A percentile compares a stretch with the other conserved stretches of the same genome.
Evolutionary conservation across 1,140 invertebrate genomes (phyloP).

Genomic region (Heliothis subflexa): DNA sequence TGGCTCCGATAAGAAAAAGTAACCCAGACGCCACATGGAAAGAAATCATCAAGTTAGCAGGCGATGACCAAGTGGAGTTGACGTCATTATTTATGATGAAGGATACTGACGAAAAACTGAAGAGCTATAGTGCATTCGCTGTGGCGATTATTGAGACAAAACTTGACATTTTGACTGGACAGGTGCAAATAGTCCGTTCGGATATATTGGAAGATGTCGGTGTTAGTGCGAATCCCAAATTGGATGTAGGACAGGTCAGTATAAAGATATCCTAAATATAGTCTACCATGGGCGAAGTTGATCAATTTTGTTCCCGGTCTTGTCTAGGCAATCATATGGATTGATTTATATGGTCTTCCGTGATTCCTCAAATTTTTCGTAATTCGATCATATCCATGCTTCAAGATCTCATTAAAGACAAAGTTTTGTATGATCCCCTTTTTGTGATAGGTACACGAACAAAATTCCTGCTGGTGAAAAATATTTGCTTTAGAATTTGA

Average conservation of each 20-base stretch:
- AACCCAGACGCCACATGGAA: slow-evolving; percentile 89
- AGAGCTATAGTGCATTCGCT: slow-evolving; percentile 88
- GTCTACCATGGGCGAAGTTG: no score
- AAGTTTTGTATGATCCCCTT: no score
- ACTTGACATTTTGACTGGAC: slow-evolving; percentile 90
- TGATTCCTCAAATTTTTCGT: no score
- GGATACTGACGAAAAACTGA: slow-evolving; percentile 78
- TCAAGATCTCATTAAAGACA: no score
- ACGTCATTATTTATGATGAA: slow-evolving; percentile 87
- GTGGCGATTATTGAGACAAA: slow-evolving; percentile 89
- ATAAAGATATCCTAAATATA: not conserved
- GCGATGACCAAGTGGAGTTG: slow-evolving; percentile 88
- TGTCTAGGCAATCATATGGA: no score
- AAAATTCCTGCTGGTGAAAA: no score
- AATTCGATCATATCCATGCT: no score
- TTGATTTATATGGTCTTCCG: no score
- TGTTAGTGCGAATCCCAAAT: slow-evolving; percentile 89
- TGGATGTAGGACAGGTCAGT: slow-evolving; percentile 93
- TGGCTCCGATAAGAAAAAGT: slow-evolving; percentile 88
- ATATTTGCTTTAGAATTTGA: no score
- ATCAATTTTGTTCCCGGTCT: no score
- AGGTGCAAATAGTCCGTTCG: slow-evolving; percentile 88
- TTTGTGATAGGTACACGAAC: no score
- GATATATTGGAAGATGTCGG: slow-evolving; percentile 92
- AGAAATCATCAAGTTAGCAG: slow-evolving; percentile 88